phyloP scores from a whole-genome alignment of 2,888 invertebrate species.

The Patella pellucida region DNA sequence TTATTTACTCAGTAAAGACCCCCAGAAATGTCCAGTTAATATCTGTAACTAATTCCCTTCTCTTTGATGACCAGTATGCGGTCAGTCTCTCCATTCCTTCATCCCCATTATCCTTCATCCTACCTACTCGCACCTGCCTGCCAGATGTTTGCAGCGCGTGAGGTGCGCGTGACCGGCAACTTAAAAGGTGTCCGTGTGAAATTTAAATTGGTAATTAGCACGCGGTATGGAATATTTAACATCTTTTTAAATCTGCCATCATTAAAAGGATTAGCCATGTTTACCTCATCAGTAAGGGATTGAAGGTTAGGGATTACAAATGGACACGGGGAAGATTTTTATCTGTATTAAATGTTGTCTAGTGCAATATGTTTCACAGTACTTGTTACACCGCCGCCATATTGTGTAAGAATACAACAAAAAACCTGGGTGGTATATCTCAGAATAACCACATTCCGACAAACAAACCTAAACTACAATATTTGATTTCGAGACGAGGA shows the following conservation, averaged over 20 bases:
- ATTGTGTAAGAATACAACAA: too few relatives aligned
- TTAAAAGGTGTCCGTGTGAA: neutral
- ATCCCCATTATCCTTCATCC: neutral
- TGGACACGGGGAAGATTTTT: too few relatives aligned
- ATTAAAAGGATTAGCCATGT: neutral
- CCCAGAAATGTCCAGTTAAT: neutral
- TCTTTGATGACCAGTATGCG: neutral
- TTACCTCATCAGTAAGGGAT: neutral
- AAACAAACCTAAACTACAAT: too few relatives aligned
- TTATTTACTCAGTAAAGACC: neutral
- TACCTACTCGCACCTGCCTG: slow-evolving; percentile 3
- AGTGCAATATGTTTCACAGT: too few relatives aligned
- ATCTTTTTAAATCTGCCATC: neutral
- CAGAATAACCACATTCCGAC: too few relatives aligned
- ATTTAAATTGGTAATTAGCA: slow-evolving; percentile 7
- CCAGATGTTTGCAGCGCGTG: slow-evolving; percentile 6
- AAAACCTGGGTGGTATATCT: too few relatives aligned
- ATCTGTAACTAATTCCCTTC: neutral
- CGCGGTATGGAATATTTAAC: neutral
- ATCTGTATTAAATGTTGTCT: too few relatives aligned
- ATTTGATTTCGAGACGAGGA: too few relatives aligned
- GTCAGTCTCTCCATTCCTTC: slow-evolving; percentile 2
- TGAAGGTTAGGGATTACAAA: too few relatives aligned
- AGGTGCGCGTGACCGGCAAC: slow-evolving; percentile 11
- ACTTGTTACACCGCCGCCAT: too few relatives aligned